phyloP scores from a whole-genome alignment of 2,797 vertebrate genomes.

The Pseudochirops cupreus region DNA sequence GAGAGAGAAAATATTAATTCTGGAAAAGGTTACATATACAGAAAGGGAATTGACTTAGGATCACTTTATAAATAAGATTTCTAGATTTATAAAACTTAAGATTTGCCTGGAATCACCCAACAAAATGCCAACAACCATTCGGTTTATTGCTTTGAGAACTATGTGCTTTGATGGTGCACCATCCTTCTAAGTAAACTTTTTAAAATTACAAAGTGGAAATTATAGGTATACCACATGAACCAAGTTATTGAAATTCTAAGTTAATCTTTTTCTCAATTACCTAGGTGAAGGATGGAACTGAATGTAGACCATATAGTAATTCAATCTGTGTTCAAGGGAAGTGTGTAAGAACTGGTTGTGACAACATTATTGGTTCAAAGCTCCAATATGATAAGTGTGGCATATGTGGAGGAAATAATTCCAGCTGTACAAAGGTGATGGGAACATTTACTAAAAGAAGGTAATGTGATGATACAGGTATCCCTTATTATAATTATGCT shows the following conservation, averaged over 20 bases:
- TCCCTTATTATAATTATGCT: background rate
- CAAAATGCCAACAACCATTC: background rate
- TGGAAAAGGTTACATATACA: background rate
- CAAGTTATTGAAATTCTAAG: background rate
- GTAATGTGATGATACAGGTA: conserved; percentile 80
- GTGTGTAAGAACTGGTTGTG: conserved; percentile 95
- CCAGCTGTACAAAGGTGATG: conserved; percentile 93
- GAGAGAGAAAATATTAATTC: background rate
- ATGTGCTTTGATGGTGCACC: background rate
- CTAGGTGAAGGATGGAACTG: conserved; percentile 91
- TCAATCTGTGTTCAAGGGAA: conserved; percentile 96
- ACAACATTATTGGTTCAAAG: conserved; percentile 97
- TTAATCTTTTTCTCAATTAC: conserved; percentile 30
- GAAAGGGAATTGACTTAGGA: background rate
- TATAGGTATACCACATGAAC: conserved; percentile 6
- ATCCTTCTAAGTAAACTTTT: background rate
- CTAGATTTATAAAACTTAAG: background rate
- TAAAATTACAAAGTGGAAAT: conserved; percentile 5
- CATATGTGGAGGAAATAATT: conserved; percentile 95
- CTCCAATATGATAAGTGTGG: conserved; percentile 98
- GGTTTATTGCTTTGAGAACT: background rate
- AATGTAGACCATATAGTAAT: conserved; percentile 96
- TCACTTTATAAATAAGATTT: background rate
- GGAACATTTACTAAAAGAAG: conserved; percentile 97
- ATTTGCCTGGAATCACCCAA: background rate